Conservation (phyloP, 2,113 vertebrate genomes). For the Maccullochella peelii region DNA sequence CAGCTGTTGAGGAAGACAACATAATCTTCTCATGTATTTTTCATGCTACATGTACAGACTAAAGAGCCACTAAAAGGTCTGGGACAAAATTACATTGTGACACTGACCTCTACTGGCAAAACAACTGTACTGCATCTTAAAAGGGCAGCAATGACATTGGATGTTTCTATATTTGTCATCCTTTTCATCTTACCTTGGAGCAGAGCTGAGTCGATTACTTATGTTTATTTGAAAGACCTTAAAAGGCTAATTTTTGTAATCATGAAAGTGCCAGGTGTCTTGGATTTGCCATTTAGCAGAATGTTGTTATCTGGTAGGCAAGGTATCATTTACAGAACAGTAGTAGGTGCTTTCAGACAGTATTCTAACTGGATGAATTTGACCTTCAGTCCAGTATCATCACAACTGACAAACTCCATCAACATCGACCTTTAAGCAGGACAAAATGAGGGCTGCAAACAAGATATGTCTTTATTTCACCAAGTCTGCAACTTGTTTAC, state of each 20-base stretch:
- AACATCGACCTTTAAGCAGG: neutral
- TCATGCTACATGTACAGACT: conserved; percentile 15
- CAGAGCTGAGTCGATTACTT: neutral
- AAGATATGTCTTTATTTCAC: neutral
- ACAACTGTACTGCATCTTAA: conserved; percentile 27
- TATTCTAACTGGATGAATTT: neutral
- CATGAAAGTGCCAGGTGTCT: neutral
- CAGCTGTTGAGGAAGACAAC: conserved; percentile 11
- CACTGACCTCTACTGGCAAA: conserved; percentile 77
- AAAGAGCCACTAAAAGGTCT: neutral
- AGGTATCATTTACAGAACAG: neutral
- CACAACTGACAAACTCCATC: neutral
- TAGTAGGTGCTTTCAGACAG: neutral
- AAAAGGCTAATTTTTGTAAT: neutral
- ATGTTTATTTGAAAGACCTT: neutral
- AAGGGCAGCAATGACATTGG: neutral
- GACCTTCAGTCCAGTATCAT: neutral
- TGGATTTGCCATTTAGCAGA: neutral
- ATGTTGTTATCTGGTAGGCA: neutral
- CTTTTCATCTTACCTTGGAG: neutral
- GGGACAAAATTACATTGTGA: conserved; percentile 28
- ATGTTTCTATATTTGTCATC: conserved; percentile 10
- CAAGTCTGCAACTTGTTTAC: neutral
- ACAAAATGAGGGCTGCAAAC: neutral
- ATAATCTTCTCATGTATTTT: conserved; percentile 1